Evolutionary conservation across 1,140 invertebrate genomes (phyloP), one percentile per base, ranked within the genome.

Genomic region (Drosophila arawakana): DNA sequence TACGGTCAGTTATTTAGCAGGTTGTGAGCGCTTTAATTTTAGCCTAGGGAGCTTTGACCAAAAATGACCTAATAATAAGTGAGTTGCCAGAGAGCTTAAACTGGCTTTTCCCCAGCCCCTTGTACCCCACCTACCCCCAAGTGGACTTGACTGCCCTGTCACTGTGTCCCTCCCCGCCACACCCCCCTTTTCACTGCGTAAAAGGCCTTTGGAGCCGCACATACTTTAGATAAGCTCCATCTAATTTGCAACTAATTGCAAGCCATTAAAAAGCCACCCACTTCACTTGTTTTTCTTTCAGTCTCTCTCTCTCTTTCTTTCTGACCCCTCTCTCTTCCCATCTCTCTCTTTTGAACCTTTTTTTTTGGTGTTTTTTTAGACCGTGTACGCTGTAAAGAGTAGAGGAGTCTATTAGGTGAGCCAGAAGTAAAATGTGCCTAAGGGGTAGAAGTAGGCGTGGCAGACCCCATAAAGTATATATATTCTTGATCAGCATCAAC

Each of bases 191-290:
- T 46, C 10, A 8, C 9, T 9, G 11, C 50, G 50, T 37, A 30
- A 54, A 18, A 61, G 35, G 13, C 11, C 39, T 43, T 71, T 46
- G 49, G 18, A 62, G 41, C 49, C 43, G 72, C 59, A 70, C 66
- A 70, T 63, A 70, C 72, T 71, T 63, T 75, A 65, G 67, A 63
- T 63, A 71, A 65, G 68, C 68, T 72, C 61, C 68, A 74, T 83
- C 85, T 73, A 82, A 88, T 86, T 86, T 80, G 73, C 70, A 78
- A 88, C 83, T 86, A 86, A 86, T 88, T 86, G 80, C 83, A 70
- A 80, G 76, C 86, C 84, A 88, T 86, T 86, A 86, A 77, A 77
- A 76, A 57, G 72, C 49, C 6, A 34, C 6, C 8, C 35, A 18
- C 43, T 34, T 21, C 11, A 13, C 15, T 41, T 52, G 35, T 37